phyloP scores from a whole-genome alignment of 2,797 vertebrate genomes.

The Clarias platycephalus region DNA sequence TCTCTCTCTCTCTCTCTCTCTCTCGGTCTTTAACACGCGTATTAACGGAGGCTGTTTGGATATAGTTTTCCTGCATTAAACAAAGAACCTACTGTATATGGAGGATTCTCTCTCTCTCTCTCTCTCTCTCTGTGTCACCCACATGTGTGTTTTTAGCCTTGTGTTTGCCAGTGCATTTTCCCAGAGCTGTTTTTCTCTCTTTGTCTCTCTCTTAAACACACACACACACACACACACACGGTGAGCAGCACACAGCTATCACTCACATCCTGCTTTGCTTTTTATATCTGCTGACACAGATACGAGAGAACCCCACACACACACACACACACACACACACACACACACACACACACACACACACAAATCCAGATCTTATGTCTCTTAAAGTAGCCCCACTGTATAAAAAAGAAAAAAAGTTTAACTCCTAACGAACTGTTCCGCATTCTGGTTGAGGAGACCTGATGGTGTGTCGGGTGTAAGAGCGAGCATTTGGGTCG shows the following conservation, averaged over 20 bases:
- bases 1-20: neutral
- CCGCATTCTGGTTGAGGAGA: too few species aligned
- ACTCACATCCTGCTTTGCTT: constrained; percentile 7
- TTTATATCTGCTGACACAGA: constrained; percentile 4
- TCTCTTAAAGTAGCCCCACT: neutral
- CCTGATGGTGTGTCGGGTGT: neutral
- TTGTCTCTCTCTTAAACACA: neutral
- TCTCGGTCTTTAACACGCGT: neutral
- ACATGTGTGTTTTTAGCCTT: neutral
- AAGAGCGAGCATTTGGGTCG: neutral
- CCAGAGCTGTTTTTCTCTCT: neutral
- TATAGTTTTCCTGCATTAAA: constrained; percentile 23
- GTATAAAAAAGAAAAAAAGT: neutral
- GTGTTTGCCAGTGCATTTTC: neutral
- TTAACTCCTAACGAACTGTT: neutral
- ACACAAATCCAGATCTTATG: neutral
- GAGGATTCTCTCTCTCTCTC: constrained; percentile 16
- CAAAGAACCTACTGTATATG: constrained; percentile 42
- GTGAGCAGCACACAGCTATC: neutral
- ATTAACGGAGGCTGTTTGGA: neutral
- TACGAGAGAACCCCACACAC: neutral
- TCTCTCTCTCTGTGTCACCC: neutral
- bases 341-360: neutral
- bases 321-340: neutral
- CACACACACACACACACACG: constrained; percentile 24